Evolutionary conservation across 2,888 invertebrate genomes (phyloP).

Genomic region (Heterodera filipjevi): DNA sequence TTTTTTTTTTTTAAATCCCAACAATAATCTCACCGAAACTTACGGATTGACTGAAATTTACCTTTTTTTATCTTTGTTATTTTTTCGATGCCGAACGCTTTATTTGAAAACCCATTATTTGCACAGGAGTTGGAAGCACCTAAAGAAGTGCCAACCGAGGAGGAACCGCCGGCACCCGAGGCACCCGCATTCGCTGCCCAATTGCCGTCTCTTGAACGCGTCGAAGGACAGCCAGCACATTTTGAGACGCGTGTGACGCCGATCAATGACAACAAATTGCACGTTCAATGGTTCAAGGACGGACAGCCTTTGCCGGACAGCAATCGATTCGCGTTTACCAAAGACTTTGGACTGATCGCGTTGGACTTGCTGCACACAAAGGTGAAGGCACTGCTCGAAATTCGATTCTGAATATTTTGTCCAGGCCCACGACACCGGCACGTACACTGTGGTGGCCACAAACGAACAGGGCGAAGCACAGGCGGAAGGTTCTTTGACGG

Average conservation of each 20-base stretch:
- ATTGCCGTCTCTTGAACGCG: constrained; percentile 57
- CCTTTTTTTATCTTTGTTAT: too few relatives aligned
- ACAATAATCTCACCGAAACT: too few relatives aligned
- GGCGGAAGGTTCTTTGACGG: constrained; percentile 53
- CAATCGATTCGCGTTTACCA: constrained; percentile 52
- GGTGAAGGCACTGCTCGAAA: background rate
- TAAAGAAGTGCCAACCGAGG: constrained; percentile 46
- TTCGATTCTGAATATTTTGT: constrained; percentile 71
- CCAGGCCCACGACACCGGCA: constrained; percentile 51
- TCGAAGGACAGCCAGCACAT: constrained; percentile 79
- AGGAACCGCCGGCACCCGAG: constrained; percentile 45
- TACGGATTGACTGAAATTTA: too few relatives aligned
- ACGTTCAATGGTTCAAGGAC: constrained; percentile 78
- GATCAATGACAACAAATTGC: constrained; percentile 81
- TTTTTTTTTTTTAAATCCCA: too few relatives aligned
- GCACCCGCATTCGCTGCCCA: constrained; percentile 62
- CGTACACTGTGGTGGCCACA: constrained; percentile 69
- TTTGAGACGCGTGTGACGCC: constrained; percentile 92
- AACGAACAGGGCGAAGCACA: constrained; percentile 59
- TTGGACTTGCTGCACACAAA: constrained; percentile 84
- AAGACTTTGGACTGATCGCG: constrained; percentile 66
- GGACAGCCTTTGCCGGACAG: constrained; percentile 59
- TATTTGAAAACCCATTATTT: too few relatives aligned
- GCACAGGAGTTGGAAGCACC: constrained; percentile 60
- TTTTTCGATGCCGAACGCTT: too few relatives aligned